Evolutionary conservation across 2,113 vertebrate genomes (phyloP), one percentile per base, ranked within the genome.

Genomic region (Leptosomus discolor): DNA sequence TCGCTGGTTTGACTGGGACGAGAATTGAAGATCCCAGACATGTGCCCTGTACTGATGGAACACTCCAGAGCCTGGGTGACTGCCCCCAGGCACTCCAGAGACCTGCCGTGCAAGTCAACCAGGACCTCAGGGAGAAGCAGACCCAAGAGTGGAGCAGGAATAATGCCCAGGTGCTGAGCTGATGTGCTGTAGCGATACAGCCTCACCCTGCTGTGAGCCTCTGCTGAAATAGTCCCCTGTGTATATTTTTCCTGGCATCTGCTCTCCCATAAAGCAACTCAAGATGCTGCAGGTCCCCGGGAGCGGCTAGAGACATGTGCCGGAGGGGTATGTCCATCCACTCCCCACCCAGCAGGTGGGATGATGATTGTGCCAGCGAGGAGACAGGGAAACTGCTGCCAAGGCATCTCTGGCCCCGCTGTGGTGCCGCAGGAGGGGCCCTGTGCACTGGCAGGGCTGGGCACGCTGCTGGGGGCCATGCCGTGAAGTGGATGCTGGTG

Each of bases 401-500:
- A 11, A 85, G 46, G n/a, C 51, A 63, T 9, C 69, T 77, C 56
- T 10, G 2, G 26, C 36, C 39, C 39, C 2, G 0, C 32, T 74
- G 50, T 7, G 5, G 74, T 16, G 4, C 36, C 2, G 1, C 4
- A 5, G 79, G 32, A 91, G 45, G 30, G 48, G 67, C 24, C 23
- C 68, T 0, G 0, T 36, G 60, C 26, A 19, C 30, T 4, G 32
- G 54, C 50, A 43, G 58, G 54, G 43, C 67, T 73, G 61, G 37
- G 15, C 65, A 56, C 4, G 2, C 61, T 51, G 50, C 26, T 39
- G 22, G 29, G 36, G 6, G 6, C 27, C 4, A 5, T 32, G 54
- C 23, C 1, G 0, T 57, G 51, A 39, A 5, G 0, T 1, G 4
- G 53, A 11, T 51, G 36, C 36, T 1, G 4, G 53, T 2, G 0